A percentile compares a stretch with the other conserved stretches of the same genome.
Conservation (phyloP, 2,797 vertebrate species). For the Cuniculus paca region DNA sequence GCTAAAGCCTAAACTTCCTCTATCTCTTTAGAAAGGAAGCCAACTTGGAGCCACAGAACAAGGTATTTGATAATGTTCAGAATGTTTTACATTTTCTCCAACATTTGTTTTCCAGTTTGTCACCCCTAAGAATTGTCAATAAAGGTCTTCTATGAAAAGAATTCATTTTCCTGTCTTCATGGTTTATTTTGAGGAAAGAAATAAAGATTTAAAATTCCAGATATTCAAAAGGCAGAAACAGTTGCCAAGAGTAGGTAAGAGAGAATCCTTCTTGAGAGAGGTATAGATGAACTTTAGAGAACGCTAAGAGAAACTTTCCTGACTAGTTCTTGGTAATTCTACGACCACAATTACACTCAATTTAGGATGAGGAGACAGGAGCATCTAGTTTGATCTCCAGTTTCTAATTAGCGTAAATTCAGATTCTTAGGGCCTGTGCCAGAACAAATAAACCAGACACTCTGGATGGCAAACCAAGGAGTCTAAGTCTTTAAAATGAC, state of each 20-base stretch:
- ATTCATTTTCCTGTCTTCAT: background rate
- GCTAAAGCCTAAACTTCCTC: background rate
- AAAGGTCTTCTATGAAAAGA: background rate
- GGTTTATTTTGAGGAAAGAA: background rate
- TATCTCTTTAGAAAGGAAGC: background rate
- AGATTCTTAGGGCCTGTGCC: background rate
- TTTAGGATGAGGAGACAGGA: background rate
- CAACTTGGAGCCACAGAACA: background rate
- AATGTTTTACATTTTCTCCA: conserved; percentile 4
- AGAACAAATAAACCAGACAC: background rate
- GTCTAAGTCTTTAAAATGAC: background rate
- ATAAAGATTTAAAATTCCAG: background rate
- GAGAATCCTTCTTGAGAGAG: background rate
- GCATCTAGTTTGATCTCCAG: background rate
- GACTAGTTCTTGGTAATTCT: background rate
- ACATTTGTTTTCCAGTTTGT: background rate
- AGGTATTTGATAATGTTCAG: background rate
- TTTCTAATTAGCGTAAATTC: background rate
- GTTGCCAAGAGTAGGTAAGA: background rate
- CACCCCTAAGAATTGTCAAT: background rate
- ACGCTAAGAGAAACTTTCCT: background rate
- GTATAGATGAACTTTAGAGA: background rate
- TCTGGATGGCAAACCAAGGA: background rate
- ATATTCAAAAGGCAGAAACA: background rate
- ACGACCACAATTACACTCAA: background rate